Evolutionary conservation across 2,888 invertebrate genomes (phyloP), one percentile per base, ranked within the genome.

Genomic region (Lysandra coridon): DNA sequence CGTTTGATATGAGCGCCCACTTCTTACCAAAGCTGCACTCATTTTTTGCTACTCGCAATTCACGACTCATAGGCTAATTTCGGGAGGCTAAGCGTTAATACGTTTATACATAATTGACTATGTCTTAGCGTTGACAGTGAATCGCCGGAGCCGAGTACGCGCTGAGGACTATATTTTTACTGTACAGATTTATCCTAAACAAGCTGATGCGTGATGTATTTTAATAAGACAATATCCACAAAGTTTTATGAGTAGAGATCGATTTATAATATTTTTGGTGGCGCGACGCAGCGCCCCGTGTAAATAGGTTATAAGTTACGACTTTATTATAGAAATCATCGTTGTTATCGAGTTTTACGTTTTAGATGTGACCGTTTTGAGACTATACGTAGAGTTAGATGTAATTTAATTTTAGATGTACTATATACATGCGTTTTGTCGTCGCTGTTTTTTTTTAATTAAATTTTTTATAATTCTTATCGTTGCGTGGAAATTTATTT

Each of bases 261-360:
- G 82, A 80, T 83, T 87, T 85, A 88, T 84, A 87, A 87, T 88
- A 88, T 87, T 88, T 57, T 87, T 86, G 85, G 69, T 88, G 86
- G 85, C 84, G 84, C 83, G 84, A 80, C 79, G 79, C 79, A 75
- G 80, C 75, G 79, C 79, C 85, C 87, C 88, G 88, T 92, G 92
- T 92, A 92, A 83, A 92, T 92, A 91, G 83, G 87, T 87, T 87
- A 80, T 85, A 86, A 87, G 69, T 69, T 69, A 69, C 33, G 69
- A 69, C 69, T 69, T 33, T 33, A 69, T 4, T 23, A 84, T 84
- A 84, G 78, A 82, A 49, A 88, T 90, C 89, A 89, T 89, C 87
- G 87, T 92, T 92, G 91, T 93, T 92, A 86, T 93, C 91, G 85
- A 88, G 90, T 91, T 89, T 88, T 88, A 91, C 88, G 87, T 90